phyloP scores from a whole-genome alignment of 2,797 vertebrate genomes.

The Sarcophilus harrisii region DNA sequence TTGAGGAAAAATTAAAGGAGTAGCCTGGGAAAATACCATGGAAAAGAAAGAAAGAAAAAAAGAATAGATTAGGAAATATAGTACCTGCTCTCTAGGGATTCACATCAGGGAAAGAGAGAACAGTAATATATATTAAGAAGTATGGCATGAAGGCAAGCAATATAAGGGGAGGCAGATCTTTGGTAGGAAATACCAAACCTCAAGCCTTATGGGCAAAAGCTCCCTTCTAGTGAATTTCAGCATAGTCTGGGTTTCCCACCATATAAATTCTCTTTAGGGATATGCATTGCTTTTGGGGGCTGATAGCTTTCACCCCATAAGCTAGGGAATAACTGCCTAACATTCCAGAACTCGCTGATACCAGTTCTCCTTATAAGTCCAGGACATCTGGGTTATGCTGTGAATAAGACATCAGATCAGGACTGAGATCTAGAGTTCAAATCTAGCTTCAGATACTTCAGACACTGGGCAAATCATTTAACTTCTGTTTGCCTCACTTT shows the following conservation, averaged over 20 bases:
- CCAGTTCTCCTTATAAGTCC: neutral
- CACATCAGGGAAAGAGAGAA: neutral
- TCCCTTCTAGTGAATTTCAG: neutral
- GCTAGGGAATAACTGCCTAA: neutral
- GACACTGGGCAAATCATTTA: neutral
- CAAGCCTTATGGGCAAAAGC: neutral
- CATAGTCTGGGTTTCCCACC: neutral
- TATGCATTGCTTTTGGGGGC: neutral
- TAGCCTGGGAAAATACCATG: neutral
- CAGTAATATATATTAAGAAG: neutral
- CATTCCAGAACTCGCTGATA: neutral
- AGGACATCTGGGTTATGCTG: neutral
- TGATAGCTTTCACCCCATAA: neutral
- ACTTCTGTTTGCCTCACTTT: neutral
- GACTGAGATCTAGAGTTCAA: neutral
- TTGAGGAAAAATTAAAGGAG: neutral
- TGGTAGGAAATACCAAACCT: neutral
- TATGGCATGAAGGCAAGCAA: neutral
- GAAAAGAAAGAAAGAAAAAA: neutral
- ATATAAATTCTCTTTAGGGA: neutral
- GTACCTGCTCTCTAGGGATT: neutral
- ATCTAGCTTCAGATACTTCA: neutral
- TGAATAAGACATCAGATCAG: neutral
- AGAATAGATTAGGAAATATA: neutral
- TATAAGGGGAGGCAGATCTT: neutral